phyloP scores from a whole-genome alignment of 92 coral and sea anemone genomes.

The Umimayanthus kanabou region DNA sequence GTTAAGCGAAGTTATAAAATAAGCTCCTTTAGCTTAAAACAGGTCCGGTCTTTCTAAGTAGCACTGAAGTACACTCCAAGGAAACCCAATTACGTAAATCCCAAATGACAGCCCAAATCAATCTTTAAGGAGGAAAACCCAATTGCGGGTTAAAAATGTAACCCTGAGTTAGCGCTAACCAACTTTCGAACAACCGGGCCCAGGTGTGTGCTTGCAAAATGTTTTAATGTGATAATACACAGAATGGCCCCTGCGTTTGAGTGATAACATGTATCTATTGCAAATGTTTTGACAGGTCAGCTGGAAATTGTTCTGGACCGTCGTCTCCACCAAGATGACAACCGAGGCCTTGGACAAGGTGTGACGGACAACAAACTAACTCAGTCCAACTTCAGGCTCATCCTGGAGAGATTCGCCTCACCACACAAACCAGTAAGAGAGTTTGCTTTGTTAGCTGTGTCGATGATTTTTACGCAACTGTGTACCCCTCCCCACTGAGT shows the following conservation, averaged over 20 bases:
- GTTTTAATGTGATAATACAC: neutral
- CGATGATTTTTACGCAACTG: neutral
- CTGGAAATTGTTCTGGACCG: conserved; percentile 93
- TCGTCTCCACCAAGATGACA: conserved; percentile 88
- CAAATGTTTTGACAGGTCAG: conserved; percentile 55
- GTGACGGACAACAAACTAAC: conserved; percentile 91
- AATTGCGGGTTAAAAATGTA: too few relatives aligned
- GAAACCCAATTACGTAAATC: too few relatives aligned
- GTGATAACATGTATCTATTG: neutral
- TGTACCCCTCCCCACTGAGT: neutral
- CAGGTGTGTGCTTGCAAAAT: neutral
- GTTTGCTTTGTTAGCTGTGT: neutral
- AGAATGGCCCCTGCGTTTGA: neutral
- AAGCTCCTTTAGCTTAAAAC: too few relatives aligned
- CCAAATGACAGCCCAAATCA: too few relatives aligned
- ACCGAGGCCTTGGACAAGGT: conserved; percentile 95
- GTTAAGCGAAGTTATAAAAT: too few relatives aligned
- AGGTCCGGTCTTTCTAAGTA: too few relatives aligned
- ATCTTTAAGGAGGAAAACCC: too few relatives aligned
- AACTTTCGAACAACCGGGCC: too few relatives aligned
- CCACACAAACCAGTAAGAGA: conserved; percentile 67
- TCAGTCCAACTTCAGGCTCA: conserved; percentile 80
- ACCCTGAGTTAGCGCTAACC: too few relatives aligned
- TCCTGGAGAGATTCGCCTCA: conserved; percentile 72
- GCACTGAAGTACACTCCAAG: too few relatives aligned